Evolutionary conservation across 92 coral and sea anemone species (phyloP), one percentile per base, ranked within the genome.

Genomic region (Epizoanthus rinbou): DNA sequence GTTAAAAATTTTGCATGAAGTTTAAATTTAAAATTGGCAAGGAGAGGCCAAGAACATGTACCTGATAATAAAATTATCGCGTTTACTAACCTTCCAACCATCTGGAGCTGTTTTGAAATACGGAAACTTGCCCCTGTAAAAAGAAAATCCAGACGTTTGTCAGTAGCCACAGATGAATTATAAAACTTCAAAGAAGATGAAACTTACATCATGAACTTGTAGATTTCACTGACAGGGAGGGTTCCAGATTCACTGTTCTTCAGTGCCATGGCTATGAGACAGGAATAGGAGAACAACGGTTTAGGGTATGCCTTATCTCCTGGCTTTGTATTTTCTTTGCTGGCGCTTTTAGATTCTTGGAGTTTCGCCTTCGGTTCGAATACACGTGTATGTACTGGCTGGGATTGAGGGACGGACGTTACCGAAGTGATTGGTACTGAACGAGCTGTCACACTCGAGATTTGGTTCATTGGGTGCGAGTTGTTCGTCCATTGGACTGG

Each of bases 81-180:
- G 66, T 13, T 58, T 16, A 60, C 91, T 67, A 83, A 97, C 99
- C 99, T 97, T 97, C 99, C 99, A 97, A 21, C 99, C 99, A 57
- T 97, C 99, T 64, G 99, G 99, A 19, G 99, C 99, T n/a, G 99
- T 97, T 89, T 94, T 94, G 88, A 97, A 97, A 87, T 97, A 97
- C 13, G 99, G 99, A 88, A 97, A 97, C 86, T 97, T 97, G 69
- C 97, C 94, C 96, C 99, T 97, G 75, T 10, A 68, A 73, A 70
- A 82, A 89, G 56, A 85, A 84, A 64, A 57, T 33, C 47, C 84
- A 73, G 82, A 78, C 80, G 88, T 73, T 68, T 43, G 69, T 73
- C 25, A 79, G 84, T 57, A 72, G 37, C 70, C 60, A 65, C 74
- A 21, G 69, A 11, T 62, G 47, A 83, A 45, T 69, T 16, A 39